A percentile compares a stretch with the other conserved stretches of the same genome.
phyloP scores from a whole-genome alignment of 1,140 invertebrate genomes.

The Venustaconcha ellipsiformis region DNA sequence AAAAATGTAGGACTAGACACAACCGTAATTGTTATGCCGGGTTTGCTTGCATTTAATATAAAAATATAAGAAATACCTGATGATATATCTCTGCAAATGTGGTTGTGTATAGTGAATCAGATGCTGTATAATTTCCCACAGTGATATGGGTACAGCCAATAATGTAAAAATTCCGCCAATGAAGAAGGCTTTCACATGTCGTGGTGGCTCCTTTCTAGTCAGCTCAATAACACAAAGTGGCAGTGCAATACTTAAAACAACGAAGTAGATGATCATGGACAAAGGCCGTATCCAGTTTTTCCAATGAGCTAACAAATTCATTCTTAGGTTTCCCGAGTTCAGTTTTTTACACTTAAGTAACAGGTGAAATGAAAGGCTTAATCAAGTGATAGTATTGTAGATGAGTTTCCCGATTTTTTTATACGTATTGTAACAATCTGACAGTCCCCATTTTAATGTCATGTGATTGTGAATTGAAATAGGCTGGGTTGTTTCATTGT shows the following conservation, averaged over 20 bases:
- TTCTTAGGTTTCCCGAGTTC: conserved; percentile 2
- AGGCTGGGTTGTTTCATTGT: no score
- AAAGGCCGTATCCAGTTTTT: conserved; percentile 89
- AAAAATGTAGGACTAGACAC: background rate
- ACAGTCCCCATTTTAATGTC: conserved; percentile 32
- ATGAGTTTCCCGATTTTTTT: conserved; percentile 7
- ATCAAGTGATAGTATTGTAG: background rate
- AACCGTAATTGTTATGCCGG: background rate
- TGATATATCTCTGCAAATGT: conserved; percentile 92
- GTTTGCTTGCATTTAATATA: conserved; percentile 70
- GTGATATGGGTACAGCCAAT: conserved; percentile 88
- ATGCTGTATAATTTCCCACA: conserved; percentile 95
- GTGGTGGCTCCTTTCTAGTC: conserved; percentile 55
- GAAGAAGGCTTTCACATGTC: conserved; percentile 76
- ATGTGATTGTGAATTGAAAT: conserved; percentile 21
- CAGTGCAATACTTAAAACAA: conserved; percentile 85
- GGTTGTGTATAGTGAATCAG: conserved; percentile 94
- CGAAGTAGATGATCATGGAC: conserved; percentile 81
- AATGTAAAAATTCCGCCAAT: conserved; percentile 92
- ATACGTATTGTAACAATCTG: background rate
- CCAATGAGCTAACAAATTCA: conserved; percentile 73
- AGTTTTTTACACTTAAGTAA: background rate
- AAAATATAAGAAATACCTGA: conserved; percentile 73
- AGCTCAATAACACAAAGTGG: conserved; percentile 82
- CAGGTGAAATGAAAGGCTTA: background rate